Evolutionary conservation across 2,797 vertebrate genomes (phyloP).

Genomic region (Psittacula echo): DNA sequence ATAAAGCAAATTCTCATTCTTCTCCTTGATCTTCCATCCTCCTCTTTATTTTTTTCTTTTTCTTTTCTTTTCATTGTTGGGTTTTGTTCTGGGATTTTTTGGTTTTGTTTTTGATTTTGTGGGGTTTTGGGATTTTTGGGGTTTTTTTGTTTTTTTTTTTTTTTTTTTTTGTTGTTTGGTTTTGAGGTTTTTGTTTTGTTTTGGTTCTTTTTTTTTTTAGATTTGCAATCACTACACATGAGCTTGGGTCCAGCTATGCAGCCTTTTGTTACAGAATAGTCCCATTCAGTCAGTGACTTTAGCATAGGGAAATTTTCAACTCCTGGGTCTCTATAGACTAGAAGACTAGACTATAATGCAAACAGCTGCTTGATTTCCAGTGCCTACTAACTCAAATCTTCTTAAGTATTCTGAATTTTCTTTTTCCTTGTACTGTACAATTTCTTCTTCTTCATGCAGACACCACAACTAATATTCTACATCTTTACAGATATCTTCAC

Average conservation of each 20-base stretch:
- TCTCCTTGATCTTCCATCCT: background rate
- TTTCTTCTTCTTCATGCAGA: background rate
- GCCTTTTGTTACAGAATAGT: background rate
- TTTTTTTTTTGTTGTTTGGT: background rate
- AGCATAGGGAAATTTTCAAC: background rate
- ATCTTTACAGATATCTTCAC: background rate
- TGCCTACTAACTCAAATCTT: background rate
- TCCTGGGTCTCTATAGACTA: background rate
- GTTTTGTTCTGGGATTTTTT: background rate
- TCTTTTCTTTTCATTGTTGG: background rate
- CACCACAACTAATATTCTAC: background rate
- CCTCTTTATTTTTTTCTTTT: accelerated
- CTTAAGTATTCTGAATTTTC: background rate
- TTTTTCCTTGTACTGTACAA: background rate
- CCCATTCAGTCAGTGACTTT: background rate
- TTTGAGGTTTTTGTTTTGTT: too few relatives aligned
- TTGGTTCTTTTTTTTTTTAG: background rate
- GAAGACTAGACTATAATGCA: background rate
- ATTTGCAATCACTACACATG: background rate
- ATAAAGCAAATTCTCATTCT: background rate
- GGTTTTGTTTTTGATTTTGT: too few relatives aligned
- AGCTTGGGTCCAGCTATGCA: background rate
- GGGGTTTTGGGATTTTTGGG: too few relatives aligned
- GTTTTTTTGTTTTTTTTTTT: background rate
- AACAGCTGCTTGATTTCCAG: background rate